A percentile compares a stretch with the other conserved stretches of the same genome.
phyloP scores from a whole-genome alignment of 1,140 invertebrate species.

The Saxidomus purpurata region DNA sequence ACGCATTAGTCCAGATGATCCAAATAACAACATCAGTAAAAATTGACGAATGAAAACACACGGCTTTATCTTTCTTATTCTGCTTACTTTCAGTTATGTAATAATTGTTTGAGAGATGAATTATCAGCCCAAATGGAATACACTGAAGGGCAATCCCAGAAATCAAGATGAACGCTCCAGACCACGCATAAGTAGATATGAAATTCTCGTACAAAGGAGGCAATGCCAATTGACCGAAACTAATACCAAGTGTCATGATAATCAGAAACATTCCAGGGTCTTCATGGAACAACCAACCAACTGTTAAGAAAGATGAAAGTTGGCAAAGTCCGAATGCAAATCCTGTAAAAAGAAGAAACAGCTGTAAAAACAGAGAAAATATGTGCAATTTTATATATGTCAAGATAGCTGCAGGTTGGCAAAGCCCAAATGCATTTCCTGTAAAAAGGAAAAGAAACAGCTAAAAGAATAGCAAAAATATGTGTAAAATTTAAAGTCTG shows the following conservation, averaged over 20 bases:
- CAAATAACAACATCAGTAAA: conserved; percentile 1
- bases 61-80: background rate
- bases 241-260: background rate
- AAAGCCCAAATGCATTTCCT: too few relatives aligned
- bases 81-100: background rate
- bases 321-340: conserved; percentile 36
- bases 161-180: conserved; percentile 4
- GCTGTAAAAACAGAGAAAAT: too few relatives aligned
- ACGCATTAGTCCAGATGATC: background rate
- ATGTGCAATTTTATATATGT: too few relatives aligned
- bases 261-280: background rate
- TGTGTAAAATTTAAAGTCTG: too few relatives aligned
- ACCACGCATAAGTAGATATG: conserved; percentile 12
- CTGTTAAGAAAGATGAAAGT: background rate
- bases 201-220: conserved; percentile 7
- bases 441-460: too few relatives aligned
- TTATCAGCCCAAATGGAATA: background rate
- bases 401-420: too few relatives aligned
- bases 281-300: background rate
- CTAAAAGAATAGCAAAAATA: too few relatives aligned
- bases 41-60: background rate
- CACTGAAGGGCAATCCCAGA: background rate
- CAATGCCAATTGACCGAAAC: background rate
- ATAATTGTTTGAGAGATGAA: background rate
- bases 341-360: background rate